Conservation (phyloP, 2,797 vertebrate genomes). For the Siniperca undulata region DNA sequence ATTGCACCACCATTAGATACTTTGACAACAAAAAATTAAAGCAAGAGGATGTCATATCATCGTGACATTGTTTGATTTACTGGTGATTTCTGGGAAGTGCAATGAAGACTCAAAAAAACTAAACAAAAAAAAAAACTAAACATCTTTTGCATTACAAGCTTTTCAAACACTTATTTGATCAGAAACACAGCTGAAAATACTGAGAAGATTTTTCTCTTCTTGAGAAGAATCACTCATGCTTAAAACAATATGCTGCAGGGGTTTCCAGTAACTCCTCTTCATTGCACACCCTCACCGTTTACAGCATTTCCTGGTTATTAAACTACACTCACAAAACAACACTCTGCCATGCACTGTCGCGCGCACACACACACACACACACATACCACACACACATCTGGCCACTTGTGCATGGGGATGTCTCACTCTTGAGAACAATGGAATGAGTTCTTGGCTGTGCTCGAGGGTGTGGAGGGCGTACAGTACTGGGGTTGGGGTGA, state of each 20-base stretch:
- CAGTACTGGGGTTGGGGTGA: slow-evolving; percentile 58
- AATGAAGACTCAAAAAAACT: neutral
- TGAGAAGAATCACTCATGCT: slow-evolving; percentile 6
- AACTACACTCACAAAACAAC: slow-evolving; percentile 10
- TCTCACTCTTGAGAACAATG: slow-evolving; percentile 79
- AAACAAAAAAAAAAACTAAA: neutral
- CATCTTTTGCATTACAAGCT: neutral
- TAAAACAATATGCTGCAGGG: slow-evolving; percentile 8
- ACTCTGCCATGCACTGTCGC: neutral
- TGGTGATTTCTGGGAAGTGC: neutral
- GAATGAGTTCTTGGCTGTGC: slow-evolving; percentile 64
- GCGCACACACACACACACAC: slow-evolving; percentile 11
- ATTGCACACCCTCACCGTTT: neutral
- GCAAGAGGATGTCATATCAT: neutral
- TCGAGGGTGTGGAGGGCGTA: slow-evolving; percentile 66
- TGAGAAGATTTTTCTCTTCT: neutral
- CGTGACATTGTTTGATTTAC: neutral
- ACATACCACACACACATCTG: slow-evolving; percentile 45
- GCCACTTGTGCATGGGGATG: slow-evolving; percentile 57
- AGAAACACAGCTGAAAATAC: neutral
- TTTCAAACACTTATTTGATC: neutral
- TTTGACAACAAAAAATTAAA: neutral
- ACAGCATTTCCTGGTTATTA: neutral
- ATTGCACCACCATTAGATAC: neutral
- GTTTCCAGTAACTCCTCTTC: slow-evolving; percentile 38